Base-by-base conservation (phyloP, 2,113 vertebrate species). In the Gambusia holbrooki region DNA sequence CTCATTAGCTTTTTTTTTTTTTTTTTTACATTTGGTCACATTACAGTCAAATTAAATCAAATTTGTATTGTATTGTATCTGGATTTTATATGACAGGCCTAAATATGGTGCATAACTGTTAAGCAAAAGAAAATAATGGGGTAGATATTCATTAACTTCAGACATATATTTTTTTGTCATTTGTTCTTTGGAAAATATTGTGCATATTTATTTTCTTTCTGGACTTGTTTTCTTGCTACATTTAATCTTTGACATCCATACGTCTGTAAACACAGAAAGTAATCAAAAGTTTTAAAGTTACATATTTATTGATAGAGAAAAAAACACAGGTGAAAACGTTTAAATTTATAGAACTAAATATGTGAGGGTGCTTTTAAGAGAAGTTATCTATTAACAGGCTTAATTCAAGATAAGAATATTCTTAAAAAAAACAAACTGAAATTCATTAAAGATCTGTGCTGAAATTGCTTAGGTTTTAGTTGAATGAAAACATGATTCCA, bases 241-340 rank as follows among this genome's bases (percentile, higher is more conserved):
- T 74, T 66, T 70, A 29, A 33, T 2, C 37, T 62, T 60, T 73
- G 7, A 48, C 37, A 67, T 81, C 17, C 58, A 1, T 69, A 64
- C 37, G 64, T 76, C 35, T 70, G 15, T 42, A 66, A 60, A 65
- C 1, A 61, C 1, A 22, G n/a, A 62, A 8, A 45, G 8, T 40
- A 19, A 66, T 66, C 11, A 66, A 69, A 35, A 1, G 5, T 54
- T 54, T 54, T 8, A 54, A 54, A 54, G 19, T 25, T 58, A n/a
- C 22, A 58, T 58, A 25, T n/a, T 22, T 58, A 58, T 58, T 22
- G 22, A 17, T 58, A 25, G 6, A 58, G 51, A 58, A 58, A 25
- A 48, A 58, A 3, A 27, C 7, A 6, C 0, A 33, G 37, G 61
- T 73, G 5, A 69, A 76, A 83, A 48, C 0, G 29, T 80, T 8